A percentile compares a stretch with the other conserved stretches of the same genome.
Conservation (phyloP, 2,113 vertebrate species). For the Ariopsis seemanni region DNA sequence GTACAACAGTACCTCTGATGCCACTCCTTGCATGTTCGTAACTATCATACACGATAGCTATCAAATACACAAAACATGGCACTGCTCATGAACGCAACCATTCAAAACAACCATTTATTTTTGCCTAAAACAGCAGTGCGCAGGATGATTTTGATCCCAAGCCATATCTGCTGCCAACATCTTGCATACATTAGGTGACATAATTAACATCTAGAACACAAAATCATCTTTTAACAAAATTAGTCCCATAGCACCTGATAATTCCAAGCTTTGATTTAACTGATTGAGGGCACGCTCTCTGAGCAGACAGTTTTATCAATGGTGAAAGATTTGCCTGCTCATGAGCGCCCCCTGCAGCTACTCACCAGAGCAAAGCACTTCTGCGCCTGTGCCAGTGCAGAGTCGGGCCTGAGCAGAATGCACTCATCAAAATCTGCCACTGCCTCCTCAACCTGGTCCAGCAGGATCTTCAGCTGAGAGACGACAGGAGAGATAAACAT, state of each 20-base stretch:
- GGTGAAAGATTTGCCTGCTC: not conserved
- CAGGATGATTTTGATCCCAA: too few species aligned
- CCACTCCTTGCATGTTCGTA: too few species aligned
- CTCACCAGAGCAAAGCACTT: constrained; percentile 96
- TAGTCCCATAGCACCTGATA: not conserved
- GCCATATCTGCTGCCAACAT: not conserved
- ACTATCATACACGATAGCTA: not conserved
- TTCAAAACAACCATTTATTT: not conserved
- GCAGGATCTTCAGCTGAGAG: constrained; percentile 90
- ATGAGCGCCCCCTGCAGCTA: not conserved
- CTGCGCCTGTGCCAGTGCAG: constrained; percentile 95
- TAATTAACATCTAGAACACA: not conserved
- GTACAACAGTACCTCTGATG: not conserved
- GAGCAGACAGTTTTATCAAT: not conserved
- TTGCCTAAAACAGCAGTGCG: too few species aligned
- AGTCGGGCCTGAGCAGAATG: constrained; percentile 91
- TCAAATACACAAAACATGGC: not conserved
- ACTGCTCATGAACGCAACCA: not conserved
- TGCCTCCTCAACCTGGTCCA: constrained; percentile 97
- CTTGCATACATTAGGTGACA: not conserved
- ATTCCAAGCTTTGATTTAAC: not conserved
- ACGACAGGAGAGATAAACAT: not conserved
- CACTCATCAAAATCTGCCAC: constrained; percentile 97
- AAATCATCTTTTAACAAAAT: not conserved
- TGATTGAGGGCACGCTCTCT: not conserved